Base-by-base conservation (phyloP, 35 echinoderm and acorn worm species). In the Heliocidaris tuberculata region DNA sequence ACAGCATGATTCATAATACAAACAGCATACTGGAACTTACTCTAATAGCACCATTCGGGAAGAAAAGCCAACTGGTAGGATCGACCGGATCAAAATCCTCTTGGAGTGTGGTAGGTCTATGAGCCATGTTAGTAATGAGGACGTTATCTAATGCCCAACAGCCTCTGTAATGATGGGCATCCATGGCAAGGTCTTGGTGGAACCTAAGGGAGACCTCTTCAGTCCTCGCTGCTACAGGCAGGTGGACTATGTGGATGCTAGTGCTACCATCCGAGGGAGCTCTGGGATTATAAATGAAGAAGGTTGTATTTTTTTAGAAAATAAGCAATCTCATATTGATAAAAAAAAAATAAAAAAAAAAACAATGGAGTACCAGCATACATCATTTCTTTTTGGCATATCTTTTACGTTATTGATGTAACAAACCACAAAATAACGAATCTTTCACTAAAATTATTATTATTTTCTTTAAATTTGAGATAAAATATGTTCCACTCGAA, bases 111-210 rank as follows among this genome's bases (percentile, higher is more conserved):
- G 92, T 47, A 6, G 96, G 98, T 65, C 85, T 94, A 88, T 99
- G 92, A 9, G 96, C 98, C 70, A 94, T 65, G 70, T 96, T 99
- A 24, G 95, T 93, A 32, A 99, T 94, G 5, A 99, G 49, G 15
- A 99, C 94, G 29, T 99, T 99, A 86, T 99, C 98, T 29, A 99
- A 59, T 4, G 98, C 98, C 98, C 98, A 97, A 61, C 98, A 99
- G 9, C 98, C 96, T 61, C 95, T 54, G 94, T 94, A 99, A 8
- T 56, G 93, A 49, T 95, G 70, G 1, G 95, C 90, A 94, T 99
- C 98, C 94, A 97, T 97, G 19, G 95, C 98, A 9, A 99, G 93
- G 49, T 99, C 98, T 89, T 99, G 98, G 48, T 99, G 95, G 35
- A 97, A 96, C 21, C 96, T 61, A 27, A 99, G 93, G 50, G 94